phyloP scores from a whole-genome alignment of 2,797 vertebrate genomes.

The Schizopygopsis malacanthus region DNA sequence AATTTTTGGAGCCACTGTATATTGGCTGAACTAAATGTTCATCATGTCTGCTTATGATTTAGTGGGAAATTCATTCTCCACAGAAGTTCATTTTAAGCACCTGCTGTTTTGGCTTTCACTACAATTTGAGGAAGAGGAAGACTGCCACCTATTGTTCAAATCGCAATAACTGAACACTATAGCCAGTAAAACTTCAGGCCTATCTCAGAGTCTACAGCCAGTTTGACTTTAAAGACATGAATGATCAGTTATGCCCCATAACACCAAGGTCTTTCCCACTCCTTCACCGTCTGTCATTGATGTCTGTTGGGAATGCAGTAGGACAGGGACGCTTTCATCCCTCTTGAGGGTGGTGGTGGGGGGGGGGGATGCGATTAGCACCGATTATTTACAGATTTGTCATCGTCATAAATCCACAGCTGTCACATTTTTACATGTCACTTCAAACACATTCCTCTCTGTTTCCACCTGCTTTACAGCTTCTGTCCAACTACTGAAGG shows the following conservation, averaged over 20 bases:
- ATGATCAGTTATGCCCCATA: conserved; percentile 39
- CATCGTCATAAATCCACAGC: conserved; percentile 83
- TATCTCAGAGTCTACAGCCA: conserved; percentile 7
- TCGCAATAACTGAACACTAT: neutral
- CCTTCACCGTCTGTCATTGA: conserved; percentile 62
- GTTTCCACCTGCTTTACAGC: conserved; percentile 68
- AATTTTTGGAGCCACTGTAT: neutral
- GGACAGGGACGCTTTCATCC: conserved; percentile 71
- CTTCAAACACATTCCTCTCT: conserved; percentile 82
- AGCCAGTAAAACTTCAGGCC: no score
- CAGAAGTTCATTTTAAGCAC: conserved; percentile 18
- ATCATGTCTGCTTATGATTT: neutral
- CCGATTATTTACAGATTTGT: conserved; percentile 83
- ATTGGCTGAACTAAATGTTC: neutral
- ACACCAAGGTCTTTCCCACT: conserved; percentile 58
- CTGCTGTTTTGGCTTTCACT: conserved; percentile 28
- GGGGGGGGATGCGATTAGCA: conserved; percentile 69
- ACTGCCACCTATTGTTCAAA: conserved; percentile 68
- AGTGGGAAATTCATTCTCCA: conserved; percentile 12
- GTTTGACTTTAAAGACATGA: conserved; percentile 48
- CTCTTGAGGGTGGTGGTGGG: conserved; percentile 64
- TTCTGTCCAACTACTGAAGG: conserved; percentile 62
- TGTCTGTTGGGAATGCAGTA: conserved; percentile 61
- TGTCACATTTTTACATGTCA: conserved; percentile 81
- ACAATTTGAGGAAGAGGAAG: conserved; percentile 54